Base-by-base conservation (phyloP, 2,888 invertebrate species). In the Elmis aenea region DNA sequence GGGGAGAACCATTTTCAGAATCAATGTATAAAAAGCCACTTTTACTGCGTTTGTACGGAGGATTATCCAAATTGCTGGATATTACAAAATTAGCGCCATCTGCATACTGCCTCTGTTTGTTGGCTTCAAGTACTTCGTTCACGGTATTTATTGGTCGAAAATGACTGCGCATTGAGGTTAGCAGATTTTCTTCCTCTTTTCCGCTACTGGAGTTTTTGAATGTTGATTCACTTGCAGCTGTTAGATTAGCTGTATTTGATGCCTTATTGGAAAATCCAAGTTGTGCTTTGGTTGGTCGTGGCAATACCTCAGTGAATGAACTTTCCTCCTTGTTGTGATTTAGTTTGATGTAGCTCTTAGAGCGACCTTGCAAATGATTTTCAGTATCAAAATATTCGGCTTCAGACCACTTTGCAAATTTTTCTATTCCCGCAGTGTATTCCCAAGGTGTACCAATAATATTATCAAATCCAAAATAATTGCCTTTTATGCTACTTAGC, bases 121-220 rank as follows among this genome's bases (percentile, higher is more conserved):
- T 35, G 30, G 62, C 66, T 29, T 65, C 62, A 22, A 64, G 65
- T 21, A 58, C 60, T 21, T 58, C 61, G 27, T 61, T 51, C 47
- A 74, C 74, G 53, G 76, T 76, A 52, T 78, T 76, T 52, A 90
- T 89, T 9, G 90, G 89, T 49, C 81, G 78, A 70, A 91, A 90
- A 69, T 91, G 90, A 38, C 88, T 89, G 46, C 80, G 79, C 46
- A 81, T 74, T 4, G 89, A 84, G 10, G 83, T 83, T 43, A 87
- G 72, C 50, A 87, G 68, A 66, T 46, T 37, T 30, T 49, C 49
- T 5, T 45, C 38, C 4, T 48, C 48, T 21, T 38, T 47, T 18
- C 48, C 49, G 13, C 24, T 23, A 26, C 33, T 33, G 6, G 14
- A 12, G 10, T 42, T 45, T 30, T 41, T 42, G 6, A 35, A 20